Evolutionary conservation across 2,113 vertebrate genomes (phyloP).

Genomic region (Colossoma macropomum): DNA sequence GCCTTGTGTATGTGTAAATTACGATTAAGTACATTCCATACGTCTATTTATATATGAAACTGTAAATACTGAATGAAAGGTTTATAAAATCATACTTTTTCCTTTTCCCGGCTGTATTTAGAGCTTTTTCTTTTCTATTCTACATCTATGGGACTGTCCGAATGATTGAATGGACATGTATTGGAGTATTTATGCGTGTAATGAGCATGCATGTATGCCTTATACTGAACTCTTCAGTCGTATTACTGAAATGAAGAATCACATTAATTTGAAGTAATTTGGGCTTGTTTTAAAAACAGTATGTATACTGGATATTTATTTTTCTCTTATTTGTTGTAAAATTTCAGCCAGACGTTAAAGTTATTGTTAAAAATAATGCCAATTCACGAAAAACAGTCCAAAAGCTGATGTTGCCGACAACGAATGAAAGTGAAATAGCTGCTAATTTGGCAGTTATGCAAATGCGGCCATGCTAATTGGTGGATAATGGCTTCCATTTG

Average conservation of each 20-base stretch:
- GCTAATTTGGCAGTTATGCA: too few relatives aligned
- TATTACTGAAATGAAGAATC: not conserved
- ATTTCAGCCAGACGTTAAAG: too few relatives aligned
- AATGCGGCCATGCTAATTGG: not conserved
- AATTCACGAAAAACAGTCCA: too few relatives aligned
- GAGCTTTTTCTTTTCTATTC: not conserved
- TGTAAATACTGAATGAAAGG: constrained; percentile 74
- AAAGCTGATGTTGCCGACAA: too few relatives aligned
- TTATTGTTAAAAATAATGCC: too few relatives aligned
- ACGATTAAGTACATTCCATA: constrained; percentile 72
- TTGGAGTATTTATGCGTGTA: not conserved
- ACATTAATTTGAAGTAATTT: not conserved
- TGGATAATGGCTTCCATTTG: not conserved
- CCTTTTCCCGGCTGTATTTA: not conserved
- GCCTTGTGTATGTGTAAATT: constrained; percentile 74
- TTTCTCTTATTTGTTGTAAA: not conserved
- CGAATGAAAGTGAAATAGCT: too few relatives aligned
- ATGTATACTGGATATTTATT: not conserved
- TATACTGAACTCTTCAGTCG: constrained; percentile 7
- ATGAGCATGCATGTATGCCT: constrained; percentile 18
- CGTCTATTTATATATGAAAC: constrained; percentile 74
- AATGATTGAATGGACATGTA: not conserved
- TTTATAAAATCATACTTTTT: constrained; percentile 72
- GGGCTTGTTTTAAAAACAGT: not conserved
- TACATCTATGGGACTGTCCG: not conserved